Conservation (phyloP, 2,888 invertebrate genomes). For the Ypsolopha sequella region DNA sequence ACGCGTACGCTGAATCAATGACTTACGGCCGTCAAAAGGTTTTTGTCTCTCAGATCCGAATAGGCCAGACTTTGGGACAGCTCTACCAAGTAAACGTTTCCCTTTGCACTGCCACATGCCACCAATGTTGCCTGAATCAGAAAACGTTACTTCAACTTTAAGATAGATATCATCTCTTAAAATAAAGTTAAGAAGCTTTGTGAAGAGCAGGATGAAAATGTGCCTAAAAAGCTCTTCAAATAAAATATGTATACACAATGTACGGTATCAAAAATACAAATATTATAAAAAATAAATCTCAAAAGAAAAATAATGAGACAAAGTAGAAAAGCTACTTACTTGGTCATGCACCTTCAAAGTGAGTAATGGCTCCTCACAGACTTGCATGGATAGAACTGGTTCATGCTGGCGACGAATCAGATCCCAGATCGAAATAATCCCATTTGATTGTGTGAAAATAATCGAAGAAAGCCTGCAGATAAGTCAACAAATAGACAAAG, state of each 20-base stretch:
- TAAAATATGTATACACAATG: no score
- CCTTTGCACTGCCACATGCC: conserved; percentile 79
- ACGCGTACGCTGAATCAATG: no score
- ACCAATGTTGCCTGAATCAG: conserved; percentile 69
- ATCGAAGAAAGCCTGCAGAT: conserved; percentile 81
- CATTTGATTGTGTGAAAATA: conserved; percentile 83
- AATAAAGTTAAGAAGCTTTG: not conserved
- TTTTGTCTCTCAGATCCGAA: conserved; percentile 80
- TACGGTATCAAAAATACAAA: no score
- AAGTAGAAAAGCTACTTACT: conserved; percentile 15
- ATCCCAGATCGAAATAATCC: conserved; percentile 89
- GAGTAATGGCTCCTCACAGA: conserved; percentile 58
- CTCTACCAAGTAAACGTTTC: conserved; percentile 80
- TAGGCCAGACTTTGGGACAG: conserved; percentile 77
- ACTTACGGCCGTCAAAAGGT: conserved; percentile 75
- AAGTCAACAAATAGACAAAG: not conserved
- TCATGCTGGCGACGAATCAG: conserved; percentile 85
- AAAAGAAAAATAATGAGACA: not conserved
- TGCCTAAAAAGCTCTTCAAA: no score
- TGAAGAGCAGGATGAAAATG: no score
- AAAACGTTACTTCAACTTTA: not conserved
- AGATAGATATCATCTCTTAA: not conserved
- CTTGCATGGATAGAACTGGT: conserved; percentile 74
- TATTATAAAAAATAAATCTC: no score
- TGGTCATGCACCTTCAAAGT: conserved; percentile 48